Conservation (phyloP, 2,113 vertebrate genomes). For the Larimichthys crocea region DNA sequence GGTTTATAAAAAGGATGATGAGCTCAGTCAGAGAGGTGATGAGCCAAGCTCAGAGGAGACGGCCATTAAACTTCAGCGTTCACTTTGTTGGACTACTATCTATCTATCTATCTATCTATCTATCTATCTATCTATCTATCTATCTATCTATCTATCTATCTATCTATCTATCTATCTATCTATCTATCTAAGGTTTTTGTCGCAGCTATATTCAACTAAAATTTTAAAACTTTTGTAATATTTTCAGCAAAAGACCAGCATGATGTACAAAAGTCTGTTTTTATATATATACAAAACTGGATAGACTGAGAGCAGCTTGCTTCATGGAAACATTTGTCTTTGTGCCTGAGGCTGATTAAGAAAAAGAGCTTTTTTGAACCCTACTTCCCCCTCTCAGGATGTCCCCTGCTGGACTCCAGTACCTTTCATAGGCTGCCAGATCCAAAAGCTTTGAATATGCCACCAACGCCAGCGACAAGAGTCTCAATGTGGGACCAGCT, state of each 20-base stretch:
- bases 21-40: conserved; percentile 33
- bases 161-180: not conserved
- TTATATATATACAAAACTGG: not conserved
- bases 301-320: conserved; percentile 20
- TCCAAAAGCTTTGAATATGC: conserved; percentile 57
- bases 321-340: conserved; percentile 21
- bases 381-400: conserved; percentile 43
- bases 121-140: not conserved
- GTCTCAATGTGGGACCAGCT: conserved; percentile 46
- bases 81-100: no score
- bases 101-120: not conserved
- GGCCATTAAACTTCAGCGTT: no score
- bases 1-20: conserved; percentile 31
- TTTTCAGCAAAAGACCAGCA: not conserved
- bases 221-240: not conserved
- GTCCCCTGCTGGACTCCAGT: conserved; percentile 47
- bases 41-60: no score
- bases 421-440: conserved; percentile 50
- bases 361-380: conserved; percentile 53
- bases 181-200: not conserved
- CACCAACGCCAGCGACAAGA: conserved; percentile 15
- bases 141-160: not conserved
- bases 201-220: no score
- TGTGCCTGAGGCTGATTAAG: conserved; percentile 44
- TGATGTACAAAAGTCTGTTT: conserved; percentile 10